Conservation (phyloP, 2,113 vertebrate species). For the Tupaia chinensis region DNA sequence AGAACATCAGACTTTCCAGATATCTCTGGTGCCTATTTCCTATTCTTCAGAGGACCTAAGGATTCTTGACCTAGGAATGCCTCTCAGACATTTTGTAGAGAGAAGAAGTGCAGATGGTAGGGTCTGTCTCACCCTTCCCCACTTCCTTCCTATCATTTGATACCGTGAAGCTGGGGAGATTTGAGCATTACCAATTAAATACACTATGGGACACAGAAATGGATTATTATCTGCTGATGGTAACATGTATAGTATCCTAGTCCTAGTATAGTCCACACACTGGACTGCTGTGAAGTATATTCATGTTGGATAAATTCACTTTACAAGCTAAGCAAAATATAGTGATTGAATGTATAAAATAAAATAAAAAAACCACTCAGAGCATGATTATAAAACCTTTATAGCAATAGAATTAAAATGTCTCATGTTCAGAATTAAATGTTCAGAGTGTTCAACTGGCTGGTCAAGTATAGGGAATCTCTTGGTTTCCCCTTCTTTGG, state of each 20-base stretch:
- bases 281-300: too few relatives aligned
- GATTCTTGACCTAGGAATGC: neutral
- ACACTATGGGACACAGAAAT: too few relatives aligned
- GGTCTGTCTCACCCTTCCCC: neutral
- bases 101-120: neutral
- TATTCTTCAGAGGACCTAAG: neutral
- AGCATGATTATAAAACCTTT: neutral
- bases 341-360: too few relatives aligned
- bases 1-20: neutral
- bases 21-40: neutral
- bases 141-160: neutral
- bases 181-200: neutral
- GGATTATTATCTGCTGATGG: too few relatives aligned
- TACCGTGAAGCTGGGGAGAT: neutral
- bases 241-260: too few relatives aligned
- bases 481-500: neutral
- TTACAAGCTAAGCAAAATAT: too few relatives aligned
- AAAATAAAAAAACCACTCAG: too few relatives aligned
- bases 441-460: neutral
- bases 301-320: too few relatives aligned
- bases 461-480: fast-evolving
- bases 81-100: too few relatives aligned
- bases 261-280: too few relatives aligned
- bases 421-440: too few relatives aligned
- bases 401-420: neutral